Conservation (phyloP, 1,140 invertebrate genomes). For the Bombus vancouverensis region DNA sequence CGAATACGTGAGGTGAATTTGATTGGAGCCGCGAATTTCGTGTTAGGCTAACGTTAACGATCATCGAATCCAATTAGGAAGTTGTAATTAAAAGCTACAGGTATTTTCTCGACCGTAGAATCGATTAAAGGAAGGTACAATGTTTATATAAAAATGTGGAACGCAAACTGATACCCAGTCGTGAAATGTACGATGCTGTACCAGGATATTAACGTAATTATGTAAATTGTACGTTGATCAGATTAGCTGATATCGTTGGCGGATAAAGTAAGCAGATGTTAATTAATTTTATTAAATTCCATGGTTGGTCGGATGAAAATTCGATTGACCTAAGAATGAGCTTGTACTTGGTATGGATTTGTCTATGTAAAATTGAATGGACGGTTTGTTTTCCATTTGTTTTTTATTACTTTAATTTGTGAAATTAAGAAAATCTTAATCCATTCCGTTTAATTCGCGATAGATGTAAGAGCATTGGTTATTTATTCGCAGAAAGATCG, state of each 20-base stretch:
- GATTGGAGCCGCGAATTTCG: slow-evolving; percentile 17
- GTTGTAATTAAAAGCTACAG: neutral
- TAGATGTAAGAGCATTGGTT: neutral
- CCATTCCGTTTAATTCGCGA: too few relatives aligned
- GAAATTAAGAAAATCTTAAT: too few relatives aligned
- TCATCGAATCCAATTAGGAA: neutral
- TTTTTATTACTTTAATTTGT: too few relatives aligned
- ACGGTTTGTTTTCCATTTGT: too few relatives aligned
- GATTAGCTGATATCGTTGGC: neutral
- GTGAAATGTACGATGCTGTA: neutral
- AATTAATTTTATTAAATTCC: neutral
- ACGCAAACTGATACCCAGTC: neutral
- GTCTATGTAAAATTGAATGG: too few relatives aligned
- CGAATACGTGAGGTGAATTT: slow-evolving; percentile 15
- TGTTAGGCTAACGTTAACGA: neutral
- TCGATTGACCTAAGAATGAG: neutral
- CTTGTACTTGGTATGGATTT: neutral
- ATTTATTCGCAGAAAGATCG: neutral
- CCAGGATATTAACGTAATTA: neutral
- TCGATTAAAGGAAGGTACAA: neutral
- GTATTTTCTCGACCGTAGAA: too few relatives aligned
- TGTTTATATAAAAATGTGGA: neutral
- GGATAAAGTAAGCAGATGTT: neutral
- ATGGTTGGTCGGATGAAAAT: neutral
- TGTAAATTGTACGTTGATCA: neutral